Evolutionary conservation across 2,888 invertebrate genomes (phyloP), one percentile per base, ranked within the genome.

Genomic region (Pterobdella sp.): DNA sequence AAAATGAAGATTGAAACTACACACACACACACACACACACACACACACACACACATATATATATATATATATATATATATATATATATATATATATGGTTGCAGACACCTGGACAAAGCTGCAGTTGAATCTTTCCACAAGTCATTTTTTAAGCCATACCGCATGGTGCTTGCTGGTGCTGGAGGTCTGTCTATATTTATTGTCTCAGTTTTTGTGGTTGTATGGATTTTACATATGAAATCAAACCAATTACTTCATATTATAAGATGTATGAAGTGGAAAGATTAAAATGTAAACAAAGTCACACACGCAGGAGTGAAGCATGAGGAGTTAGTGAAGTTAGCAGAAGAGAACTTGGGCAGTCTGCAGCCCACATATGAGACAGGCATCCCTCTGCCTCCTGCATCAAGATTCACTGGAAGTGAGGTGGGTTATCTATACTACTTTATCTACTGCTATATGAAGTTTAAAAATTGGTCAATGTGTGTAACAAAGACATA

Each of bases 111-210:
- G 37, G 56, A 29, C 63, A 63, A 73, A 31, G 49, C 37, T 0
- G 75, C 75, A 52, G 35, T 76, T 32, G 64, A 63, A 18, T 37
- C 35, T 1, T 56, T 71, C 56, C 36, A 49, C n/a, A 34, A 69
- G 18, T 64, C 69, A 22, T 66, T 49, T 66, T 34, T 74, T 65
- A 74, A 74, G 34, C 71, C 74, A 22, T 65, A 70, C 22, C 49
- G 74, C 22, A 74, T 74, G 65, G 74, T 74, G 10, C 71, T 74
- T 1, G 74, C 74, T 36, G 74, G 74, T 1, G 74, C 74, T 34
- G 74, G 74, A 74, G 74, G 74, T 74, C 36, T 14, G 34, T n/a
- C 42, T 42, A 18, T 42, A 14, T 7, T 42, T 42, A 18, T 42
- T 42, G 42, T 42, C 18, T 7, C 42, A 7, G 42, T 42, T 42